These are phyloP conservation scores for Megalops atlanticus DNA, from an alignment of 2,113 vertebrate species.

Conservation along the genomic window DNA sequence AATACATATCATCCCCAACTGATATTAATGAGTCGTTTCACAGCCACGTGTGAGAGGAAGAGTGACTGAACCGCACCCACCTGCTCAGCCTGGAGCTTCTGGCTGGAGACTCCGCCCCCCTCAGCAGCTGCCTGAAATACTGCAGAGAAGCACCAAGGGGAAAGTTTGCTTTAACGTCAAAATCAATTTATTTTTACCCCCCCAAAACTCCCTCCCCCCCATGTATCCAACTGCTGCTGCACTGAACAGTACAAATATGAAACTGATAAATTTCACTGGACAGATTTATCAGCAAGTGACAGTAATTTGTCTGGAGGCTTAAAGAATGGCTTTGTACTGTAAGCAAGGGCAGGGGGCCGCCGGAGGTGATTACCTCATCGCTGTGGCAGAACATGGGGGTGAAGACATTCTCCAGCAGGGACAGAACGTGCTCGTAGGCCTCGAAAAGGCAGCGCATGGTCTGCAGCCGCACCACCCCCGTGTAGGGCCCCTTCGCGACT, in stretches of 20 bases:
- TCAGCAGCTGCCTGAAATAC: conserved; percentile 93
- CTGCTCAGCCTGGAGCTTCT: conserved; percentile 84
- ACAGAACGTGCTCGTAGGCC: conserved; percentile 94
- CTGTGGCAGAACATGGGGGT: conserved; percentile 98
- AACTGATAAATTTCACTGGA: neutral
- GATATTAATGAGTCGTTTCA: no score
- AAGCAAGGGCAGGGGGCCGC: neutral
- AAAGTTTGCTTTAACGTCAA: neutral
- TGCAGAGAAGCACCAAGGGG: conserved; percentile 53
- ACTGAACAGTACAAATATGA: neutral
- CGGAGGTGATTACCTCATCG: conserved; percentile 79
- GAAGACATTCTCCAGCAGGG: conserved; percentile 90
- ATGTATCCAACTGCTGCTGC: neutral
- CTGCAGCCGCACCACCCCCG: conserved; percentile 88
- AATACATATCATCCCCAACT: no score
- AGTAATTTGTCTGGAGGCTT: no score
- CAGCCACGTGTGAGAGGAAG: no score
- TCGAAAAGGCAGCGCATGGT: conserved; percentile 91
- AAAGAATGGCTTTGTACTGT: no score
- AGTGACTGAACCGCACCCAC: conserved; percentile 58
- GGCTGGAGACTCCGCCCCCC: conserved; percentile 85
- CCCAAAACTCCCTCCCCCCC: neutral
- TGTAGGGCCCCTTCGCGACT: conserved; percentile 85
- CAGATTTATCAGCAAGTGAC: no score
- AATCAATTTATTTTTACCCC: neutral